Percentiles rank a stretch among this genome's conserved stretches.
Conservation (phyloP, 1,140 invertebrate species). For the Panulirus ornatus region DNA sequence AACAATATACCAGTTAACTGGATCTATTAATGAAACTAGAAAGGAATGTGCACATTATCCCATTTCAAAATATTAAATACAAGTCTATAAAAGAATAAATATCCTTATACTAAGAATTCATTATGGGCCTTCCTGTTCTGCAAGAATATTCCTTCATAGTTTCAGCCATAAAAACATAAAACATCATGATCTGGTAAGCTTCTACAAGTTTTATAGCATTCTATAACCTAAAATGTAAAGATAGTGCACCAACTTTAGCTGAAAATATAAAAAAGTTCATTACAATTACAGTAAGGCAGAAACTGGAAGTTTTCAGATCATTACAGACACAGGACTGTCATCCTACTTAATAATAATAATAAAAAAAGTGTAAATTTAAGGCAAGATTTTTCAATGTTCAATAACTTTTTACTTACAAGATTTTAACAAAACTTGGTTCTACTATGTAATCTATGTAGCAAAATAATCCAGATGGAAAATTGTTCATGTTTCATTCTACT, state of each 20-base stretch:
- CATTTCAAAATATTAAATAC: background rate
- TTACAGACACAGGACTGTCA: conserved; percentile 31
- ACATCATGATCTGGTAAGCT: too few relatives aligned
- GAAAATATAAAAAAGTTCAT: too few relatives aligned
- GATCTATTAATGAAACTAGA: background rate
- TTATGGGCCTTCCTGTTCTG: background rate
- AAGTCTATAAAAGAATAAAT: background rate
- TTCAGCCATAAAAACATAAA: background rate
- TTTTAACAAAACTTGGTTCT: background rate
- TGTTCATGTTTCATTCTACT: background rate
- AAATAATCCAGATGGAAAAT: background rate
- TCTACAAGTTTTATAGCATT: too few relatives aligned
- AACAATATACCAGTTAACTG: too few relatives aligned
- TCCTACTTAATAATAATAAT: conserved; percentile 9
- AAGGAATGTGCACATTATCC: conserved; percentile 3
- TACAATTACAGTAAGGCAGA: conserved; percentile 2
- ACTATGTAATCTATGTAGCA: conserved; percentile 10
- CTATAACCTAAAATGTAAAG: too few relatives aligned
- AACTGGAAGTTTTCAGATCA: conserved; percentile 29
- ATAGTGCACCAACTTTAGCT: background rate
- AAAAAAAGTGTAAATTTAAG: conserved; percentile 61
- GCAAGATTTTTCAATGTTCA: conserved; percentile 40
- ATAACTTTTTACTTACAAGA: conserved; percentile 12
- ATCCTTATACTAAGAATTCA: background rate
- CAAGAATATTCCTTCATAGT: background rate